Conservation (phyloP, 2,797 vertebrate genomes). For the Ceryle rudis region DNA sequence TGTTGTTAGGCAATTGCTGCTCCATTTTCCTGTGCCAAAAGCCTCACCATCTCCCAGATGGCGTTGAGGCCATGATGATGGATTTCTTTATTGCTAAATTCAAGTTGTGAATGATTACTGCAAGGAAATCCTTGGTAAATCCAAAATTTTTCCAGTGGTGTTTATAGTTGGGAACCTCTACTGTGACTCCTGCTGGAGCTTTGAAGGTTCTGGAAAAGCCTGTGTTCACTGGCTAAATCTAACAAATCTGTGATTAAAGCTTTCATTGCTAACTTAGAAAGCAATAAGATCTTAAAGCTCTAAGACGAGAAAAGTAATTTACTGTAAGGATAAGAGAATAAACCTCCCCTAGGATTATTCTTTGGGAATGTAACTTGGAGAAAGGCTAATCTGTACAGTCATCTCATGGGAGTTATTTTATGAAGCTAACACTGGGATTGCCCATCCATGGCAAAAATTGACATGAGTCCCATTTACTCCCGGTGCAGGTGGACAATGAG, state of each 20-base stretch:
- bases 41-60: constrained; percentile 22
- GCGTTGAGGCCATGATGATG: not conserved
- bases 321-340: constrained; percentile 30
- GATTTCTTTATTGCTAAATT: constrained; percentile 51
- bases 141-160: constrained; percentile 4
- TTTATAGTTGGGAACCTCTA: not conserved
- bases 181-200: not conserved
- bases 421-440: not conserved
- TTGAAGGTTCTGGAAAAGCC: constrained; percentile 39
- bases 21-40: constrained; percentile 40
- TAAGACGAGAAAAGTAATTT: constrained; percentile 46
- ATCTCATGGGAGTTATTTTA: not conserved
- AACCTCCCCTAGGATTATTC: constrained; percentile 11
- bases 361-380: not conserved
- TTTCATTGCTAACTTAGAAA: constrained; percentile 41
- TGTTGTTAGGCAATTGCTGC: constrained; percentile 3
- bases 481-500: not conserved
- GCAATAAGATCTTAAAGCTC: constrained; percentile 36
- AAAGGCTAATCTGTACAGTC: not conserved
- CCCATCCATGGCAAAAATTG: not conserved
- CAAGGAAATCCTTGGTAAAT: constrained; percentile 48
- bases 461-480: not conserved
- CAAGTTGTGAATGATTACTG: constrained; percentile 47
- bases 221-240: constrained; percentile 3
- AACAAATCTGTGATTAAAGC: constrained; percentile 59